Percentiles rank a stretch among this genome's conserved stretches.
phyloP scores from a whole-genome alignment of 2,113 vertebrate species.

The Panurus biarmicus region DNA sequence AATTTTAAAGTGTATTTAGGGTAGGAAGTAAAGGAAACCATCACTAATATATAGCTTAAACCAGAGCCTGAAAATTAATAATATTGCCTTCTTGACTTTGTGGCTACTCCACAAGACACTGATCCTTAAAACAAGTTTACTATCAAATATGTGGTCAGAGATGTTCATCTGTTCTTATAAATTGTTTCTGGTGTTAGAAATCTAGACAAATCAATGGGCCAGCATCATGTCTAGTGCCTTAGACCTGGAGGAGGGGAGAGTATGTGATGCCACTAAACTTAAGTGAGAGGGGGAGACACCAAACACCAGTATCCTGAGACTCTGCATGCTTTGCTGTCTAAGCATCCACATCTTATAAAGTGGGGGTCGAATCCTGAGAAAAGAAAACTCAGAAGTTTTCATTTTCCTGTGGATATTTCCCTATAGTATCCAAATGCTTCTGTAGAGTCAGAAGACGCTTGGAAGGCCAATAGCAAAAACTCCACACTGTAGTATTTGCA shows the following conservation, averaged over 20 bases:
- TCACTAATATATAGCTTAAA: not conserved
- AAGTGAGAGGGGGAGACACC: not conserved
- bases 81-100: not conserved
- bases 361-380: not conserved
- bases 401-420: not conserved
- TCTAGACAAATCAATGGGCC: not conserved
- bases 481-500: fast-evolving
- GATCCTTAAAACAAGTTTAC: not conserved
- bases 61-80: not conserved
- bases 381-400: not conserved
- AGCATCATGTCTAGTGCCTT: not conserved
- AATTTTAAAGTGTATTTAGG: not conserved
- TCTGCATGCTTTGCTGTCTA: not conserved
- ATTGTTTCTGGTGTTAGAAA: not conserved
- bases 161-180: not conserved
- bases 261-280: not conserved
- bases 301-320: not conserved
- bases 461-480: not conserved
- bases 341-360: not conserved
- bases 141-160: not conserved
- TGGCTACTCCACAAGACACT: not conserved
- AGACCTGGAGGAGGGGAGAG: not conserved
- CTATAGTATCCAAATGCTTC: not conserved
- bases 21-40: not conserved
- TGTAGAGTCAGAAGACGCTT: not conserved